phyloP scores from a whole-genome alignment of 2,113 vertebrate genomes.

The Laticauda laticaudata region DNA sequence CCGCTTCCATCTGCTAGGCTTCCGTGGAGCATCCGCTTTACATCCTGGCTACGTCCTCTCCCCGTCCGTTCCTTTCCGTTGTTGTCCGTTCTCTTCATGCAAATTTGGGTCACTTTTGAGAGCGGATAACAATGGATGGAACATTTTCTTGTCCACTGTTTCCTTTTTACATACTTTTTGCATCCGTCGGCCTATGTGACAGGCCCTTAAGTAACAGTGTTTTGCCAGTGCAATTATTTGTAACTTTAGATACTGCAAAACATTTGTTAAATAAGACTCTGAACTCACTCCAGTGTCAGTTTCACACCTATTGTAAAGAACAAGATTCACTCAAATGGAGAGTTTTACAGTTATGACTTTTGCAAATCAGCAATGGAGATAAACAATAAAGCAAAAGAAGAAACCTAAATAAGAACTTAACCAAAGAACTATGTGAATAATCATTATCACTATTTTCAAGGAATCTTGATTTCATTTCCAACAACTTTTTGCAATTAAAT shows the following conservation, averaged over 20 bases:
- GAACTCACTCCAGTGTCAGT: neutral
- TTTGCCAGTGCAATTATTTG: neutral
- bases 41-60: too few species aligned
- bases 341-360: constrained; percentile 7
- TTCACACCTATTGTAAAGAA: neutral
- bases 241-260: constrained; percentile 5
- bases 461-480: constrained; percentile 26
- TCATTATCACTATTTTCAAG: neutral
- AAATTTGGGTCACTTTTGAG: too few species aligned
- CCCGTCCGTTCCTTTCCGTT: too few species aligned
- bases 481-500: constrained; percentile 43
- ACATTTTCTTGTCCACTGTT: too few species aligned
- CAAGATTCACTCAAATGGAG: neutral
- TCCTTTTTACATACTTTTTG: too few species aligned
- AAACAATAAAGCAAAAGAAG: neutral
- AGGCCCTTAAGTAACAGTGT: neutral
- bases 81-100: too few species aligned
- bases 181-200: too few species aligned
- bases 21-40: too few species aligned
- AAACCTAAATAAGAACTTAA: neutral
- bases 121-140: too few species aligned
- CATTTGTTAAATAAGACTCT: neutral
- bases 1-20: too few species aligned
- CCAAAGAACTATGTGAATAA: neutral
- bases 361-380: neutral